Base-by-base conservation (phyloP, 1,140 invertebrate species). In the Alviniconcha marisindica region DNA sequence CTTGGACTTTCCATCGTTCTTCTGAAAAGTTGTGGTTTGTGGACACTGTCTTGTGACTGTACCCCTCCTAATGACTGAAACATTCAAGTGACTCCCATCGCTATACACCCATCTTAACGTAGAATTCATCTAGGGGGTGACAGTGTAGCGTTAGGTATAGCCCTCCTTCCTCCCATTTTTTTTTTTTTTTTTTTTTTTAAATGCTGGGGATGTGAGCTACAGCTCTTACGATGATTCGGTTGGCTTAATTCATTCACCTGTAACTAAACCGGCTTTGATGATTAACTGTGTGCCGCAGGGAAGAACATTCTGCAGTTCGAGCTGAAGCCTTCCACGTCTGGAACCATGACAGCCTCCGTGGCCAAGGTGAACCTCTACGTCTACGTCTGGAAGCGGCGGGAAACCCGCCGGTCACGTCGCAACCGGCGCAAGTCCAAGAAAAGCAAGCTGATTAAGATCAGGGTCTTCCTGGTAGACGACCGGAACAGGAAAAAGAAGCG, bases 241-340 rank as follows among this genome's bases (percentile, higher is more conserved):
- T 56, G 51, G 12, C 51, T 24, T 24, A 56, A n/a, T 15, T 56
- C 14, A 56, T 24, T 24, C 51, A 56, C n/a, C 51, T 15, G n/a
- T n/a, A n/a, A n/a, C n/a, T n/a, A n/a, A 69, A 18, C 31, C 21
- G 7, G 4, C 31, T 71, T 24, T 71, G 5, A 0, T 24, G 14
- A 5, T 73, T 42, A 18, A 33, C 24, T 76, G 1, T n/a, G n/a
- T 44, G 4, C 38, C 69, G 21, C 63, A 74, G 80, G 69, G 31
- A 82, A 82, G 42, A 82, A 82, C 51, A 21, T 82, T 28, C 66
- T 82, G 15, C 24, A 73, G 51, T 82, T 82, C 44, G 15, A 71
- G 3, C 28, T 82, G 28, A 14, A 36, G 3, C 42, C 24, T 5
- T 28, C 40, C 36, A 51, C 33, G 14, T 44, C 66, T 18, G 38